Percentiles rank a stretch among this genome's conserved stretches.
These are phyloP conservation scores for Lates calcarifer DNA, from an alignment of 2,113 vertebrate genomes.

Conservation along the genomic window DNA sequence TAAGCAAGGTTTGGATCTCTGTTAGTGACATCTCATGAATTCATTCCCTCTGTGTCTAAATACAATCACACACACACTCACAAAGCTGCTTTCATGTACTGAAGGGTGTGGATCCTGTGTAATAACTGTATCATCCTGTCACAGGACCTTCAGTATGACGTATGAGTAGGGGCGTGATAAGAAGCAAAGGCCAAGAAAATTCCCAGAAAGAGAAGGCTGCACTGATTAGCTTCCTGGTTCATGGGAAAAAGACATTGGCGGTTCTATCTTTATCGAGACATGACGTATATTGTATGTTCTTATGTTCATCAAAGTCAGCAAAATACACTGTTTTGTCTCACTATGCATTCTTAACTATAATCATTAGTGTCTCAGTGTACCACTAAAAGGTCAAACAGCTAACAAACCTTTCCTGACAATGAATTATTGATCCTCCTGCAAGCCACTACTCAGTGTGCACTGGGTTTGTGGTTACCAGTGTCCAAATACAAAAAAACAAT, in stretches of 20 bases:
- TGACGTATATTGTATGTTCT: constrained; percentile 14
- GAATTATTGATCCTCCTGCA: constrained; percentile 70
- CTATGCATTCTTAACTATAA: neutral
- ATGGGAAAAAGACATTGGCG: constrained; percentile 1
- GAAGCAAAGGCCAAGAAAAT: constrained; percentile 16
- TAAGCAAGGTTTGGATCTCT: constrained; percentile 24
- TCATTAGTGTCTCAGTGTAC: constrained; percentile 42
- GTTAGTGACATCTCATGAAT: neutral
- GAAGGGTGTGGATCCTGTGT: neutral
- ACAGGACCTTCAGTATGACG: constrained; percentile 10
- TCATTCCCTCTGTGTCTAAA: neutral
- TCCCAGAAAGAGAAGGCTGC: constrained; percentile 30
- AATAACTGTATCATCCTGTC: constrained; percentile 12
- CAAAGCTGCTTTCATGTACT: neutral
- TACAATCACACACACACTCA: neutral
- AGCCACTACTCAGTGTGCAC: constrained; percentile 11
- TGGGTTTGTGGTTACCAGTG: constrained; percentile 54
- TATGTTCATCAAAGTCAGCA: constrained; percentile 10
- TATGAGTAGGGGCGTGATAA: neutral
- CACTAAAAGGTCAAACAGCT: constrained; percentile 33
- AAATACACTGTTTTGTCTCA: neutral
- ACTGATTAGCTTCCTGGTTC: constrained; percentile 43
- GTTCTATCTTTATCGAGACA: constrained; percentile 27
- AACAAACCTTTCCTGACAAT: constrained; percentile 63
- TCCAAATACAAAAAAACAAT: constrained; percentile 26